Evolutionary conservation across 2,888 invertebrate genomes (phyloP), one percentile per base, ranked within the genome.

Genomic region (Pocota personata): DNA sequence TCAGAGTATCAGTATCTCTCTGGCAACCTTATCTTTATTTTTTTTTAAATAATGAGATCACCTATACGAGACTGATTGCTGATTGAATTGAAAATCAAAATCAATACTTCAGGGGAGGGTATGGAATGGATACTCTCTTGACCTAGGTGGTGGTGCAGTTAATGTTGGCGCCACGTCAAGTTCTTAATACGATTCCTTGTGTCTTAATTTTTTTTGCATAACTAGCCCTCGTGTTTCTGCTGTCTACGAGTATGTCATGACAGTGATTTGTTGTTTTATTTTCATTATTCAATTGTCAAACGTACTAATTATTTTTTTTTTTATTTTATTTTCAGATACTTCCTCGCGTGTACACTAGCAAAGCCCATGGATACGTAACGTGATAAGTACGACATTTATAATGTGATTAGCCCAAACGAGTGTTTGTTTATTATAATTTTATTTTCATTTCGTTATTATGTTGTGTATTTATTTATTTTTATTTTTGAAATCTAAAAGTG

Each of bases 131-230:
- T 32, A 40, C 40, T 14, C 60, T 69, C 79, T 79, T 84, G 79
- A 79, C 84, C 84, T 69, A 73, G 75, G 73, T 52, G 67, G 21
- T 2, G 46, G 73, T 82, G 58, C 82, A 77, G 52, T 73, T 79
- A 64, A 77, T 19, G 58, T 35, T 78, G 83, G 80, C 80, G 84
- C 84, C 84, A 75, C 48, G 21, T 50, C 84, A 76, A 76, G 50
- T 64, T 55, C 79, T 73, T 69, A 73, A 73, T 78, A 43, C 77
- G 30, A 40, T 55, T 64, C 62, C 21, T 14, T 35, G 24, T 32
- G 7, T 46, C 30, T 55, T 5, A 35, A 55, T 19, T 43, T 48
- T 62, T 79, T 55, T 83, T 78, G 78, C 79, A 79, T 75, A 84
- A 79, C 62, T 58, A 66, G 72, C 60, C 32, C 72, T 64, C 64